Conservation (phyloP, 2,888 invertebrate species). For the Perizoma affinitatum region DNA sequence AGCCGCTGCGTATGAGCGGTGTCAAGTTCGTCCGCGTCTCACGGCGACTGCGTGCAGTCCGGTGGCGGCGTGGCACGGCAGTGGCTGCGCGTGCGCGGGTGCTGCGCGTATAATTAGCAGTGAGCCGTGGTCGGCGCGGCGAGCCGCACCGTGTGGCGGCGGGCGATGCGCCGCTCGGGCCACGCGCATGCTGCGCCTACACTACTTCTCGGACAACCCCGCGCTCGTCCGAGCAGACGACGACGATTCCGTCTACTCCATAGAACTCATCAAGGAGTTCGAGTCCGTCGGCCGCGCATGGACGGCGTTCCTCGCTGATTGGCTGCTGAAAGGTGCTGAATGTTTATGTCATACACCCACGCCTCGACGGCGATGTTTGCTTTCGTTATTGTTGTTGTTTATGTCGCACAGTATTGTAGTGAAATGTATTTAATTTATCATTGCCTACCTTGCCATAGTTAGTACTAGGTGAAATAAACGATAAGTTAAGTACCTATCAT, state of each 20-base stretch:
- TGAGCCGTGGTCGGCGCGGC: slow-evolving; percentile 81
- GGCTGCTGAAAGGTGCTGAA: slow-evolving; percentile 82
- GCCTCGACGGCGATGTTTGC: slow-evolving; percentile 49
- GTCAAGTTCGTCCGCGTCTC: slow-evolving; percentile 59
- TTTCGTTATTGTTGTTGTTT: slow-evolving; percentile 44
- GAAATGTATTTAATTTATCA: no score
- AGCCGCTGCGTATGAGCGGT: slow-evolving; percentile 41
- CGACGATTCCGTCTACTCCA: slow-evolving; percentile 87
- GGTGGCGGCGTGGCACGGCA: slow-evolving; percentile 38
- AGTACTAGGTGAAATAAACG: background rate
- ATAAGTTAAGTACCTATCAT: background rate
- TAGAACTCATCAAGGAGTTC: slow-evolving; percentile 95
- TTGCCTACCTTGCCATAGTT: background rate
- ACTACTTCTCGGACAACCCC: slow-evolving; percentile 92
- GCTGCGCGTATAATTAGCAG: slow-evolving; percentile 75
- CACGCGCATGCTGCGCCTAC: slow-evolving; percentile 90
- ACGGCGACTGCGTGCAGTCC: slow-evolving; percentile 40
- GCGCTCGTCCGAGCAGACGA: slow-evolving; percentile 86
- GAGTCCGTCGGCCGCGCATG: slow-evolving; percentile 90
- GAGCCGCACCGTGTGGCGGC: slow-evolving; percentile 75
- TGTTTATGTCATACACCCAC: slow-evolving; percentile 66
- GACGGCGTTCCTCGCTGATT: slow-evolving; percentile 90
- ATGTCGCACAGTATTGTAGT: slow-evolving; percentile 14
- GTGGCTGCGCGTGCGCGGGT: slow-evolving; percentile 49
- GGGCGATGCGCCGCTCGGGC: slow-evolving; percentile 77